Conservation (phyloP, 1,140 invertebrate species). For the Venustaconcha ellipsiformis region DNA sequence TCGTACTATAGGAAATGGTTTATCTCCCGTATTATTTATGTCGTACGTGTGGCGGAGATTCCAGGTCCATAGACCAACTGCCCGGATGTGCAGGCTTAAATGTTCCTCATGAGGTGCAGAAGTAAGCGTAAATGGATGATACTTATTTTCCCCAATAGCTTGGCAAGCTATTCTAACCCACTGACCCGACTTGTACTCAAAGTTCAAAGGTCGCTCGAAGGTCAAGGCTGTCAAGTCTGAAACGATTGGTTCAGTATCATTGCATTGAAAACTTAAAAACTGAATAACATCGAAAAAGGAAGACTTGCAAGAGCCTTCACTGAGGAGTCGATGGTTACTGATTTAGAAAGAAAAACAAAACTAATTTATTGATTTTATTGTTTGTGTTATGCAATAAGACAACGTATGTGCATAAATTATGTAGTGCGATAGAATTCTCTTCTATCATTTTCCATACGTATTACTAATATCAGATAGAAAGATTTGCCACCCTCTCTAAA, state of each 20-base stretch:
- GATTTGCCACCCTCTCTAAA: too few species aligned
- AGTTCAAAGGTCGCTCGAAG: conserved; percentile 85
- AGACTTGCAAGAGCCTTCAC: too few species aligned
- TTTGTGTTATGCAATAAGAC: too few species aligned
- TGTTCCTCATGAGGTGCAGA: conserved; percentile 98
- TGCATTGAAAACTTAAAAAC: too few species aligned
- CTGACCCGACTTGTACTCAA: conserved; percentile 92
- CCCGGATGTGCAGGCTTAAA: conserved; percentile 95
- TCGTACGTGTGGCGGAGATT: conserved; percentile 72
- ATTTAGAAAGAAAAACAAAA: too few species aligned
- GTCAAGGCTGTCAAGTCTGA: conserved; percentile 72
- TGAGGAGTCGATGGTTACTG: too few species aligned
- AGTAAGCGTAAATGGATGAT: conserved; percentile 97
- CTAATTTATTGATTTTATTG: too few species aligned
- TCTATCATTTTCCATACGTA: too few species aligned
- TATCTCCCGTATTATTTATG: conserved; percentile 81
- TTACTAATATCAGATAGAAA: too few species aligned
- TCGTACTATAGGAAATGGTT: conserved; percentile 76
- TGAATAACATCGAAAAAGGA: too few species aligned
- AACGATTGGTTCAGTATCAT: conserved; percentile 2
- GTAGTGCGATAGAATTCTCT: too few species aligned
- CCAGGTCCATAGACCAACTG: conserved; percentile 86
- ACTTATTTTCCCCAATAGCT: conserved; percentile 89
- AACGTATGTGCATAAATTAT: too few species aligned
- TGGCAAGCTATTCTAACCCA: conserved; percentile 93